Evolutionary conservation across 2,888 invertebrate genomes (phyloP), one percentile per base, ranked within the genome.

Genomic region (Corythucha ciliata): DNA sequence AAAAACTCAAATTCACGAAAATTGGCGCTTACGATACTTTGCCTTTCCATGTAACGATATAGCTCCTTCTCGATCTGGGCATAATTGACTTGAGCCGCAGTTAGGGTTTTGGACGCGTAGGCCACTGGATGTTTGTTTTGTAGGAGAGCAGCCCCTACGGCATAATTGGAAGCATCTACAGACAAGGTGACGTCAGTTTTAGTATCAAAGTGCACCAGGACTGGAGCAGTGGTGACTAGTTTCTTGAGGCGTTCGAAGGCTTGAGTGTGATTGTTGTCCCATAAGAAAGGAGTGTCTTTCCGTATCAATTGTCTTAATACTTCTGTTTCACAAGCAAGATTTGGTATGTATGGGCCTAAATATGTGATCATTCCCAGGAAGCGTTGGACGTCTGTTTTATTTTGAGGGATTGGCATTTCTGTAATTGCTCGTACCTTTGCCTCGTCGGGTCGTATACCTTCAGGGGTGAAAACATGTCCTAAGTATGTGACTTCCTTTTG

Each of bases 331-430:
- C 55, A 29, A 12, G 60, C 55, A 12, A 61, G 32, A 50, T 61
- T 59, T 12, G 55, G 57, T 20, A 62, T 55, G 45, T 57, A 58
- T 52, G 57, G 60, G 12, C 52, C 47, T 16, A 62, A 37, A 48
- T 61, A 61, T 2, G 50, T 57, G 6, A 59, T 36, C 59, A 60
- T 60, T 4, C 59, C 59, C 16, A 62, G 42, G 37, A 62, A 57
- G 27, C 60, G 20, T 53, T 56, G 55, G 12, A 60, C 20, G 21
- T 57, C 54, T 27, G 54, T 50, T 46, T 41, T 46, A 48, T 47
- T 53, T 53, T 47, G 45, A 5, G 57, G 60, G 45, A 36, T 45
- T 36, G 54, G 22, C 33, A 59, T 37, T 33, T 58, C 29, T 37
- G 8, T 52, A 54, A 61, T 60, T 27, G 54, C 41, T 25, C 27